Evolutionary conservation across 2,888 invertebrate genomes (phyloP), one percentile per base, ranked within the genome.

Genomic region (Rhyacophila evoluta): DNA sequence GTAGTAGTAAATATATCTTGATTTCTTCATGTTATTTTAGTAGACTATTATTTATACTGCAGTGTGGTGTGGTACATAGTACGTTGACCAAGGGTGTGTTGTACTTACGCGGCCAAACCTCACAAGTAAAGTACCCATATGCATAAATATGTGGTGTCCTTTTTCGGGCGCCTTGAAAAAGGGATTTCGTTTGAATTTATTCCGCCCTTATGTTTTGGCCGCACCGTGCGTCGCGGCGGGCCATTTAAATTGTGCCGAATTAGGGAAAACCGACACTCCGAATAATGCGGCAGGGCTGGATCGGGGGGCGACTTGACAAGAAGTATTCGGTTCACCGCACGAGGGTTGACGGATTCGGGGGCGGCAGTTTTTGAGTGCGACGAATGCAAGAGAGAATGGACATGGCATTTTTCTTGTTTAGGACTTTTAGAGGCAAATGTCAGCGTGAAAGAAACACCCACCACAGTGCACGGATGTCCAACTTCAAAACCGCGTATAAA

Each of bases 151-250:
- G 19, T 15, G 15, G 55, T 55, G 55, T 55, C 55, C 55, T 55
- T 55, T 55, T 55, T 55, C 55, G 25, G 19, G 55, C 25, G 25
- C 25, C 55, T 55, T 25, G 55, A 55, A 55, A 55, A 55, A 55
- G 55, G 55, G 55, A 55, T 55, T 55, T 55, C 55, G 55, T 55
- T 55, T 55, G 55, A 55, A 55, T 55, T 55, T 55, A 55, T 55
- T 55, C 55, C 55, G 55, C 55, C 55, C 55, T 55, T 55, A 55
- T 55, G 55, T 55, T 55, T 55, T 25, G 55, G 55, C 55, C 55
- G 55, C 55, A 55, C 55, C 55, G 55, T 55, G 19, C 55, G 55
- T 55, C 55, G 55, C 55, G 55, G 55, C 19, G 55, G 55, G 55
- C 55, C 55, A 55, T 55, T 55, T 55, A 55, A 55, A 55, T 55